Conservation (phyloP, 2,113 vertebrate species). For the Amphiprion ocellaris region DNA sequence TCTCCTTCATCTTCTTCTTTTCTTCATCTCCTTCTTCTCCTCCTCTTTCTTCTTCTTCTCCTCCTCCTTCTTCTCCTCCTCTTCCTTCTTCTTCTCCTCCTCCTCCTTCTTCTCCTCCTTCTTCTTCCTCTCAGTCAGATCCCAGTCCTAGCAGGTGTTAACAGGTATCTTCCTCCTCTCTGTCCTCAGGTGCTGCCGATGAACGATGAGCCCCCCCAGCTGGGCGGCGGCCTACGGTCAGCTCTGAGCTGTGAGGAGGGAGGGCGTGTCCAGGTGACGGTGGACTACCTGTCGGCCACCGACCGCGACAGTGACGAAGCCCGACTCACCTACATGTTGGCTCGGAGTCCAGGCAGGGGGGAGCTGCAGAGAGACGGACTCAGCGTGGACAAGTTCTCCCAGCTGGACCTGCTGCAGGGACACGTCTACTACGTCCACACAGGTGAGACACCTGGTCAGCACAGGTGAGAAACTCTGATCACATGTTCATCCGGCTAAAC, state of each 20-base stretch:
- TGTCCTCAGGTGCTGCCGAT: slow-evolving; percentile 66
- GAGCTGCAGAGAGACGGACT: slow-evolving; percentile 73
- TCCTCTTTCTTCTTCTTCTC: too few species aligned
- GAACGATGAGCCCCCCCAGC: slow-evolving; percentile 80
- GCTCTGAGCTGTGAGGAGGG: slow-evolving; percentile 75
- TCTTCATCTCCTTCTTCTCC: too few species aligned
- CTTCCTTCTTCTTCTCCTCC: too few species aligned
- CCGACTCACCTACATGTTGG: slow-evolving; percentile 76
- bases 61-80: too few species aligned
- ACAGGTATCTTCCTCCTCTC: background rate
- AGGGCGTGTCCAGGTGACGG: slow-evolving; percentile 69
- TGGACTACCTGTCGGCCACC: slow-evolving; percentile 79
- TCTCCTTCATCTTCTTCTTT: too few species aligned
- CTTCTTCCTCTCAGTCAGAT: too few species aligned
- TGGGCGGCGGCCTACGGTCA: slow-evolving; percentile 67
- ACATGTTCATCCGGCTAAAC: too few species aligned
- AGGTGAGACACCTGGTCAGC: slow-evolving; percentile 55
- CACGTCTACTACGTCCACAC: slow-evolving; percentile 80
- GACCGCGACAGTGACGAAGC: slow-evolving; percentile 80
- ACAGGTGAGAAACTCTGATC: too few species aligned
- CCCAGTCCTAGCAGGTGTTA: too few species aligned
- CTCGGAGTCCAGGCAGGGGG: slow-evolving; percentile 63
- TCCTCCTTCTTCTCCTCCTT: too few species aligned
- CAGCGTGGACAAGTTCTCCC: slow-evolving; percentile 80
- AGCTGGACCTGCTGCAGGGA: slow-evolving; percentile 81